Conservation (phyloP, 2,888 invertebrate genomes). For the Alloplasta piceator region DNA sequence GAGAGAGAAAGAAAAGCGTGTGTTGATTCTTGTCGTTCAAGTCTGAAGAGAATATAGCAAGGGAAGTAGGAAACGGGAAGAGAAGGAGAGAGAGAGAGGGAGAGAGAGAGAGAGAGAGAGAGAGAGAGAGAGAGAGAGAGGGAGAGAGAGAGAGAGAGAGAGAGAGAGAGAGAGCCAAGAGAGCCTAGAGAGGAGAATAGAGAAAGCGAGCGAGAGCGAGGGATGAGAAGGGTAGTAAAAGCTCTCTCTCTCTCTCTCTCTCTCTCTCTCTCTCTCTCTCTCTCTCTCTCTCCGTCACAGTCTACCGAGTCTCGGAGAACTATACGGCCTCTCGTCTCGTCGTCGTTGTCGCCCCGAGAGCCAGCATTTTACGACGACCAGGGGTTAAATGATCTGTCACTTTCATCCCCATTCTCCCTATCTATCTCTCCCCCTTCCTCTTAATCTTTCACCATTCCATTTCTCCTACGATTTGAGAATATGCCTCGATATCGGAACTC, state of each 20-base stretch:
- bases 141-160: not conserved
- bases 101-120: not conserved
- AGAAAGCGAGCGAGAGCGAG: conserved; percentile 16
- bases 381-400: conserved; percentile 79
- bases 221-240: conserved; percentile 54
- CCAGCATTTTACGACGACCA: conserved; percentile 75
- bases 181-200: not conserved
- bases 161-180: conserved; percentile 41
- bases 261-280: conserved; percentile 21
- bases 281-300: conserved; percentile 71
- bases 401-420: conserved; percentile 68
- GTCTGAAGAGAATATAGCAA: conserved; percentile 28
- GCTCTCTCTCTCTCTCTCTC: conserved; percentile 52
- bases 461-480: conserved; percentile 14
- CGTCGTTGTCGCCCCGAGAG: conserved; percentile 45
- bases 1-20: conserved; percentile 3
- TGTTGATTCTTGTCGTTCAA: conserved; percentile 3
- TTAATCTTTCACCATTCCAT: conserved; percentile 64
- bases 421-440: conserved; percentile 36
- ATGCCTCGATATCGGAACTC: not conserved
- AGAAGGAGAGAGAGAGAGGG: conserved; percentile 34
- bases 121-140: conserved; percentile 5
- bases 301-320: conserved; percentile 72
- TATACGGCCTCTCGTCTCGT: conserved; percentile 44
- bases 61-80: not conserved